Conservation (phyloP, 2,113 vertebrate genomes). For the Chaetodon trifascialis region DNA sequence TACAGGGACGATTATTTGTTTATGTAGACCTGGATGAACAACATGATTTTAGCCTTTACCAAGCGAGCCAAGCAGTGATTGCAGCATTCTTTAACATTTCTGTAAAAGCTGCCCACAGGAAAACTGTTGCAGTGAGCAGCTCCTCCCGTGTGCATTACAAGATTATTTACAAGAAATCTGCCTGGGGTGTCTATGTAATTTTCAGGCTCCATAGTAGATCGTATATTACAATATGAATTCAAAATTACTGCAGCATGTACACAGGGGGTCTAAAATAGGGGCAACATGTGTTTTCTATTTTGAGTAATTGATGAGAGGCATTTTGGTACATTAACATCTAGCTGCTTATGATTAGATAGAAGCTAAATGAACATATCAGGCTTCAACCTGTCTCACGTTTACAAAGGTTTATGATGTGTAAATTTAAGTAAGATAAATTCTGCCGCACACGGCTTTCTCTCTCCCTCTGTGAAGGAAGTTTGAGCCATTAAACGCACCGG, state of each 20-base stretch:
- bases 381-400: slow-evolving; percentile 42
- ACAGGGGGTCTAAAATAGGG: slow-evolving; percentile 12
- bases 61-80: slow-evolving; percentile 53
- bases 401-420: slow-evolving; percentile 47
- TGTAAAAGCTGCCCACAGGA: slow-evolving; percentile 49
- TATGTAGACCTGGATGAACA: slow-evolving; percentile 47
- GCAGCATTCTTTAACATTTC: slow-evolving; percentile 56
- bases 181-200: slow-evolving; percentile 55
- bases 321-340: slow-evolving; percentile 46
- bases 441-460: slow-evolving; percentile 44
- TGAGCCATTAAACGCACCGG: slow-evolving; percentile 49
- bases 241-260: slow-evolving; percentile 52
- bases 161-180: slow-evolving; percentile 64
- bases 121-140: slow-evolving; percentile 38
- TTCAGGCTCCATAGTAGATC: slow-evolving; percentile 42
- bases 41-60: slow-evolving; percentile 51
- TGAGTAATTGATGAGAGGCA: slow-evolving; percentile 45
- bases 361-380: slow-evolving; percentile 57
- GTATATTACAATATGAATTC: slow-evolving; percentile 63
- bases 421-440: slow-evolving; percentile 48
- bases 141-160: slow-evolving; percentile 42
- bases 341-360: slow-evolving; percentile 40
- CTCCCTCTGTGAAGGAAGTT: slow-evolving; percentile 38
- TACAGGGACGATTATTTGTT: slow-evolving; percentile 49
- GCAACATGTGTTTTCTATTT: slow-evolving; percentile 64